Conservation (phyloP, 2,888 invertebrate species). For the Eupithecia insigniata region DNA sequence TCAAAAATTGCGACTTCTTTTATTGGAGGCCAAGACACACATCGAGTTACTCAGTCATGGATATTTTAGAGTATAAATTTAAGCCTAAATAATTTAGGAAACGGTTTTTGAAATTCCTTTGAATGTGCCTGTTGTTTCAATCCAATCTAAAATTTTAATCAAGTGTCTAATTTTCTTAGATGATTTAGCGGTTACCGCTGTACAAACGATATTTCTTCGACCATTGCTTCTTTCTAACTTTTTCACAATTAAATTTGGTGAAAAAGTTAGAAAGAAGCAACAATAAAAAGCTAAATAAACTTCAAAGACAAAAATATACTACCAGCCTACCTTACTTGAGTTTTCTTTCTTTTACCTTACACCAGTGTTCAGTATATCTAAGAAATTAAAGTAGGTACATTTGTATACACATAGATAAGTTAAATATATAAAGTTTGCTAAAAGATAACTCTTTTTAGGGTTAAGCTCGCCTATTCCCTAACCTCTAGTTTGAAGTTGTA, state of each 20-base stretch:
- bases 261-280: conserved; percentile 50
- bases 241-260: conserved; percentile 39
- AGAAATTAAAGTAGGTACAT: neutral
- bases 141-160: conserved; percentile 20
- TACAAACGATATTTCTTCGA: conserved; percentile 24
- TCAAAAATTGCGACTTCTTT: neutral
- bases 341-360: neutral
- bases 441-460: no score
- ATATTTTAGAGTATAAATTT: neutral
- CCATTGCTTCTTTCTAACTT: no score
- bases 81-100: neutral
- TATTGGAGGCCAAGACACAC: neutral
- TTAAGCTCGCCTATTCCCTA: no score
- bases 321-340: conserved; percentile 34
- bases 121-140: neutral
- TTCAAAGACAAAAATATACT: conserved; percentile 1
- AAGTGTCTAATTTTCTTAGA: conserved; percentile 22
- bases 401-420: no score
- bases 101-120: neutral
- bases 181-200: conserved; percentile 19
- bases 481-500: no score
- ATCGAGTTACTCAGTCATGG: neutral
- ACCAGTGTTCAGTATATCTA: neutral
- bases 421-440: no score
- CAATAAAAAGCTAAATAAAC: conserved; percentile 53